phyloP scores from a whole-genome alignment of 2,888 invertebrate genomes.

The Leucoma salicis region DNA sequence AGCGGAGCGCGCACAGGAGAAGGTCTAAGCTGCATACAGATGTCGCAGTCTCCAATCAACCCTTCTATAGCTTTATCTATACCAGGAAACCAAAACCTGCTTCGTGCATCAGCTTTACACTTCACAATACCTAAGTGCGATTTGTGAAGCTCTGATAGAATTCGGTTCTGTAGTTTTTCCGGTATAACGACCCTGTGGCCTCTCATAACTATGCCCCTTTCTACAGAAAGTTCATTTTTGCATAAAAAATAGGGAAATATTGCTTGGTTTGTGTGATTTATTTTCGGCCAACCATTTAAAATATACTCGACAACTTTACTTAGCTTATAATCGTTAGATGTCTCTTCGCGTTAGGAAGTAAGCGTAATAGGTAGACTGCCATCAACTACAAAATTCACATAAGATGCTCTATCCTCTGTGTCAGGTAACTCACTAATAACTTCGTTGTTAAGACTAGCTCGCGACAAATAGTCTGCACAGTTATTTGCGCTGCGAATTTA shows the following conservation, averaged over 20 bases:
- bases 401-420: neutral
- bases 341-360: neutral
- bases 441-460: too few relatives aligned
- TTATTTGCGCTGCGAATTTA: conserved; percentile 1
- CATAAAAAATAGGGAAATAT: neutral
- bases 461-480: conserved; percentile 3
- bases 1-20: conserved; percentile 2
- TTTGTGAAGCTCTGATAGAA: neutral
- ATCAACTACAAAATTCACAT: neutral
- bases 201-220: neutral
- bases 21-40: conserved; percentile 1
- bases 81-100: conserved; percentile 9
- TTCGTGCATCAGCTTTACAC: conserved; percentile 3
- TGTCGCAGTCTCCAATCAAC: neutral
- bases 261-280: too few relatives aligned
- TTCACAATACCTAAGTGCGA: too few relatives aligned
- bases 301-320: too few relatives aligned
- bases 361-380: neutral
- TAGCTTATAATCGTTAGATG: too few relatives aligned
- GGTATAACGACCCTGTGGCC: neutral
- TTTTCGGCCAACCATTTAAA: neutral
- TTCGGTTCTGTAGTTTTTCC: neutral
- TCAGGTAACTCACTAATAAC: too few relatives aligned
- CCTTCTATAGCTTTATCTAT: too few relatives aligned
- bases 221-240: neutral